Percentiles rank a stretch among this genome's conserved stretches.
Conservation (phyloP, 1,140 invertebrate species). For the Lepidurus packardi region DNA sequence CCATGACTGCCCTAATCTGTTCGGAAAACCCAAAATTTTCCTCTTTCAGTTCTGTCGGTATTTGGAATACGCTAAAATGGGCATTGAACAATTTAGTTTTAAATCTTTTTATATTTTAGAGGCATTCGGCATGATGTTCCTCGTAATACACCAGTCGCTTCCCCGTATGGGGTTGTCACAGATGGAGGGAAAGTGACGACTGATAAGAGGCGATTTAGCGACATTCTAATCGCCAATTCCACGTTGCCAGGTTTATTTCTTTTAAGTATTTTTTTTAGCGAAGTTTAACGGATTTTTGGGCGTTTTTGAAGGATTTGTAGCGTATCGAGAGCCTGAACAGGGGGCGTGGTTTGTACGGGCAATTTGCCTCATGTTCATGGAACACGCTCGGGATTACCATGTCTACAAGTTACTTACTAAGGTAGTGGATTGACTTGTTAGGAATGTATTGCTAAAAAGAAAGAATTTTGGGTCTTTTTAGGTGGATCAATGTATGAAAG, state of each 20-base stretch:
- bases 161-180: no score
- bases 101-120: background rate
- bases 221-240: constrained; percentile 61
- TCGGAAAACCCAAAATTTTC: constrained; percentile 68
- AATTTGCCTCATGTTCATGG: constrained; percentile 66
- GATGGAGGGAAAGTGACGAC: constrained; percentile 24
- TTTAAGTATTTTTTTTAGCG: background rate
- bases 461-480: no score
- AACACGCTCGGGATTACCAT: constrained; percentile 56
- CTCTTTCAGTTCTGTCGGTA: constrained; percentile 69
- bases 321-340: constrained; percentile 53
- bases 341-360: constrained; percentile 72
- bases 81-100: constrained; percentile 14
- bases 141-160: constrained; percentile 29
- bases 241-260: constrained; percentile 51
- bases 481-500: constrained; percentile 15
- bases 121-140: background rate
- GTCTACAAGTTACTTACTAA: constrained; percentile 60
- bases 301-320: constrained; percentile 50
- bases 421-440: constrained; percentile 44
- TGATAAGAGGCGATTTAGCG: constrained; percentile 47
- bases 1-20: constrained; percentile 52
- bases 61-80: background rate
- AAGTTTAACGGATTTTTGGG: constrained; percentile 26
- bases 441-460: no score